Conservation (phyloP, 2,113 vertebrate species). For the Malurus alboscapulatus region DNA sequence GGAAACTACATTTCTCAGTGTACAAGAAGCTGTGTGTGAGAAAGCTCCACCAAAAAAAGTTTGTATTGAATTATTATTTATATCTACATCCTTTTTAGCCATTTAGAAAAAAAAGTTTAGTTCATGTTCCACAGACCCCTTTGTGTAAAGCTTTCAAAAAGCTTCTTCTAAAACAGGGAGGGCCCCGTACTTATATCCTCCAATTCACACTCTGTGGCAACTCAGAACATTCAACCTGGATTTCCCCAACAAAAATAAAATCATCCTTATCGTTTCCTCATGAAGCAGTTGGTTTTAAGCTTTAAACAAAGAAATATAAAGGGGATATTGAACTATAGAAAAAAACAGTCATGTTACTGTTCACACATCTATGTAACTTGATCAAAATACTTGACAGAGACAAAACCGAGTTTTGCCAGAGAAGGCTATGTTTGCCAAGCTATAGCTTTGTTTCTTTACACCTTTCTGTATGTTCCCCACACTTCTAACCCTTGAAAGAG, state of each 20-base stretch:
- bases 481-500: not conserved
- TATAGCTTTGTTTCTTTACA: not conserved
- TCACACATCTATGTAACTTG: not conserved
- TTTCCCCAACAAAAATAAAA: constrained; percentile 60
- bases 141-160: constrained; percentile 64
- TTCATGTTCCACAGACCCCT: constrained; percentile 30
- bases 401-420: not conserved
- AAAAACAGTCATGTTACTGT: not conserved
- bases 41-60: constrained; percentile 61
- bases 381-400: not conserved
- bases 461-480: not conserved
- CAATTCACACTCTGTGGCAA: constrained; percentile 69
- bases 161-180: constrained; percentile 60
- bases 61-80: constrained; percentile 76
- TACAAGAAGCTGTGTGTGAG: constrained; percentile 65
- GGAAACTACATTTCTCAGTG: constrained; percentile 51
- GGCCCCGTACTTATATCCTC: constrained; percentile 71
- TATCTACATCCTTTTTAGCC: constrained; percentile 78
- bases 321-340: not conserved
- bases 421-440: not conserved
- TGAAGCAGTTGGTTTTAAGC: not conserved
- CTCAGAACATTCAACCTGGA: constrained; percentile 19
- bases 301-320: constrained; percentile 38
- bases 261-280: constrained; percentile 51
- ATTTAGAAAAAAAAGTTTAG: constrained; percentile 41